A percentile compares a stretch with the other conserved stretches of the same genome.
Conservation (phyloP, 2,797 vertebrate species). For the Sebastiscus tertius region DNA sequence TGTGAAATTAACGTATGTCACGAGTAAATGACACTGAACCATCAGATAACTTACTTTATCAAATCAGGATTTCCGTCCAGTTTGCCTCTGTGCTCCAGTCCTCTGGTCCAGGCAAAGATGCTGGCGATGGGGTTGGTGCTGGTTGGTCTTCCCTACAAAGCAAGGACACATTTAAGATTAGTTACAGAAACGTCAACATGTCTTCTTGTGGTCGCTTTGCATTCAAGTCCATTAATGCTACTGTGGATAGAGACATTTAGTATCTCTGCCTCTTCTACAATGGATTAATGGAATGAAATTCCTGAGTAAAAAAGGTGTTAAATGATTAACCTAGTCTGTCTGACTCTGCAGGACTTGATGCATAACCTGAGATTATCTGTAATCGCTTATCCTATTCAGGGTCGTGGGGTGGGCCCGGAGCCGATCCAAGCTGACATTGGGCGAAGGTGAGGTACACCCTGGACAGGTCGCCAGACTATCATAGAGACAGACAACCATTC, state of each 20-base stretch:
- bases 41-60: conserved; percentile 81
- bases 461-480: too few species aligned
- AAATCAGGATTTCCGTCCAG: conserved; percentile 91
- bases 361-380: not conserved
- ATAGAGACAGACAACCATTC: too few species aligned
- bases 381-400: too few species aligned
- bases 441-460: too few species aligned
- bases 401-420: too few species aligned
- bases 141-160: conserved; percentile 88
- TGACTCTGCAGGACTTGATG: not conserved
- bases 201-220: not conserved
- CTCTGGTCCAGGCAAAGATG: conserved; percentile 97
- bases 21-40: not conserved
- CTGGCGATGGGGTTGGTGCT: conserved; percentile 98
- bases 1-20: not conserved
- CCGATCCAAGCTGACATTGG: too few species aligned
- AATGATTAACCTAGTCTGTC: not conserved
- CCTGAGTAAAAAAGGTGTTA: not conserved
- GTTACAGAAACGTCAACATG: not conserved
- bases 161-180: not conserved
- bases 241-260: not conserved
- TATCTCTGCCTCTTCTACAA: not conserved
- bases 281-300: not conserved
- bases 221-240: not conserved
- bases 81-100: conserved; percentile 94